Conservation (phyloP, 2,888 invertebrate species). For the Myathropa florea region DNA sequence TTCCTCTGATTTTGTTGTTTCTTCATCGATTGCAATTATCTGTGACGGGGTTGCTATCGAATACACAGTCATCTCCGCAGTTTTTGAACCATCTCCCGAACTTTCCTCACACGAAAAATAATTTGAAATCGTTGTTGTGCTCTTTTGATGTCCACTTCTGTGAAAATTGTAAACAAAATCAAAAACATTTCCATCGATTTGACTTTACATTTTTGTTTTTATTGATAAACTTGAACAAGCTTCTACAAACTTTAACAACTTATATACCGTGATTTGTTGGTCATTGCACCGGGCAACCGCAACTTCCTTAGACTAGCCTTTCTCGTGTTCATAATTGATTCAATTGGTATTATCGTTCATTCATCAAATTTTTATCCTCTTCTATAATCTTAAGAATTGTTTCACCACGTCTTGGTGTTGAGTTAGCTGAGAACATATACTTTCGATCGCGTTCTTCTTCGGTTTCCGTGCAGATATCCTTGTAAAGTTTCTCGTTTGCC, state of each 20-base stretch:
- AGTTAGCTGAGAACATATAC: constrained; percentile 73
- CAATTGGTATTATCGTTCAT: constrained; percentile 26
- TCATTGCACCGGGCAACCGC: constrained; percentile 72
- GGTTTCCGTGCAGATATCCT: constrained; percentile 50
- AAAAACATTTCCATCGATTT: background rate
- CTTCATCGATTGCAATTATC: background rate
- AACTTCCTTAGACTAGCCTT: constrained; percentile 77
- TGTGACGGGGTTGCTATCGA: background rate
- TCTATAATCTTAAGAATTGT: constrained; percentile 75
- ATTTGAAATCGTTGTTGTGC: constrained; percentile 71
- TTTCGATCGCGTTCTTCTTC: constrained; percentile 76
- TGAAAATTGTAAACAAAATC: constrained; percentile 43
- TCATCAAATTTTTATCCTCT: constrained; percentile 72
- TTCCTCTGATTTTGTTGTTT: background rate
- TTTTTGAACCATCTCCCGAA: background rate
- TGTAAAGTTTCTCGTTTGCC: constrained; percentile 73
- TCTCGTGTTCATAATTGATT: constrained; percentile 75
- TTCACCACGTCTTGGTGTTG: constrained; percentile 72
- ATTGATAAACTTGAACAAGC: constrained; percentile 54
- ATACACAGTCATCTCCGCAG: background rate
- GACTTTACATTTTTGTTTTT: constrained; percentile 48
- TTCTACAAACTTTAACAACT: constrained; percentile 19
- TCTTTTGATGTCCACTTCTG: constrained; percentile 72
- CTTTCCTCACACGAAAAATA: constrained; percentile 71
- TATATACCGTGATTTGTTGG: constrained; percentile 74